Base-by-base conservation (phyloP, 2,888 invertebrate genomes). In the Orchesella flavescens region DNA sequence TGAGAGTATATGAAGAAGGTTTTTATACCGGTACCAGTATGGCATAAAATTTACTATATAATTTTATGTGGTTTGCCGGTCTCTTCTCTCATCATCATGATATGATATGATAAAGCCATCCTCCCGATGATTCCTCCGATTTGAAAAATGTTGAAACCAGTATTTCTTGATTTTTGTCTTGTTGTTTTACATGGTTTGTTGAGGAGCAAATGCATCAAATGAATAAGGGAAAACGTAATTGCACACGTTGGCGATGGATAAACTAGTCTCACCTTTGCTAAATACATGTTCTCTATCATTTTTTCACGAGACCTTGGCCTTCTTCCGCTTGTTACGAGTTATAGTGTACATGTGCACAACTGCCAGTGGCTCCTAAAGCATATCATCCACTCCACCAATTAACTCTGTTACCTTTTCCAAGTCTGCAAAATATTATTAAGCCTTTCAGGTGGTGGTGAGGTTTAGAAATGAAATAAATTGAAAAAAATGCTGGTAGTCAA, bases 301-400 rank as follows among this genome's bases (percentile, higher is more conserved):
- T 66, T 61, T 68, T 34, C 17, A 66, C 53, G 44, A 82, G 82
- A 76, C 82, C 82, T 82, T 82, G 82, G 82, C 82, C 82, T 82
- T 82, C 82, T 82, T 82, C 82, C 82, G 73, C 46, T 73, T n/a
- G n/a, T n/a, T n/a, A n/a, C n/a, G n/a, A n/a, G 61, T 21, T 59
- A 21, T 17, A 17, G 4, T 17, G 44, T 66, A n/a, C 55, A 13
- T 69, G 21, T 17, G 53, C 23, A 49, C 23, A 49, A 68, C 49
- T 66, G 68, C 53, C 46, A 43, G n/a, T 65, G 57, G 24, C 63
- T 63, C 49, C 49, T 15, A 59, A 21, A 59, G 1, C 59, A 17
- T 12, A 19, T 12, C 21, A 34, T 65, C n/a, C 1, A 55, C n/a
- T 55, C 55, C 55, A 55, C 15, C n/a, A 55, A 17, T 55, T 55